Conservation (phyloP, 2,888 invertebrate genomes). For the Clostera curtula region DNA sequence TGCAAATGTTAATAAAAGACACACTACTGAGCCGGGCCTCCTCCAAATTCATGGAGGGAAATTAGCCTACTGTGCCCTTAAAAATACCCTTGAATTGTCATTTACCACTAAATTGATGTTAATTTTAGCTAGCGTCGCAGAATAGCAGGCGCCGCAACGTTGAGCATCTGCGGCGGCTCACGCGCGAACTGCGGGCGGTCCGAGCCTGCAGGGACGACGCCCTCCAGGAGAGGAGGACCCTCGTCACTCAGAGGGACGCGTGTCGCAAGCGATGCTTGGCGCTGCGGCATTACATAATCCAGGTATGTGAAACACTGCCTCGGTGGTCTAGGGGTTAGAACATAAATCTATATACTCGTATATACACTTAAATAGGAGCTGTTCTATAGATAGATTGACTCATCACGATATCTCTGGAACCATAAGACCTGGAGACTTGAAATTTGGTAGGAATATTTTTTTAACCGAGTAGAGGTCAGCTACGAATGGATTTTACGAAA, state of each 20-base stretch:
- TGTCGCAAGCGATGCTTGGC: conserved; percentile 31
- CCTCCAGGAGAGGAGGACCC: conserved; percentile 35
- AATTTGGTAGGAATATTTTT: too few relatives aligned
- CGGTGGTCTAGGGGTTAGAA: too few relatives aligned
- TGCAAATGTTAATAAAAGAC: too few relatives aligned
- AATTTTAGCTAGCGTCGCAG: conserved; percentile 55
- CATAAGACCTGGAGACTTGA: too few relatives aligned
- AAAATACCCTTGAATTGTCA: neutral
- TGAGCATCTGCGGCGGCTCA: conserved; percentile 52
- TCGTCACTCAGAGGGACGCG: conserved; percentile 32
- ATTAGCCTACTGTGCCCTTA: neutral
- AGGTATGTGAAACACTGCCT: conserved; percentile 26
- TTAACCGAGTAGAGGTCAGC: too few relatives aligned
- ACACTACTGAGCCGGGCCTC: too few relatives aligned
- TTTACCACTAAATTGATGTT: neutral
- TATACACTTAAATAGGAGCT: too few relatives aligned
- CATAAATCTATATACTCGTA: too few relatives aligned
- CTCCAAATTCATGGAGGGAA: too few relatives aligned
- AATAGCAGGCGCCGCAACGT: conserved; percentile 61
- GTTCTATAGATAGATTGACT: too few relatives aligned
- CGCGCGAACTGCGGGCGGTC: conserved; percentile 53
- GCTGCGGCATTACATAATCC: conserved; percentile 36
- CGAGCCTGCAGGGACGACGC: conserved; percentile 49
- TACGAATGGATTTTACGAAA: too few relatives aligned
- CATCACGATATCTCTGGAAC: too few relatives aligned